phyloP scores from a whole-genome alignment of 2,888 invertebrate genomes.

The Deilephila porcellus region DNA sequence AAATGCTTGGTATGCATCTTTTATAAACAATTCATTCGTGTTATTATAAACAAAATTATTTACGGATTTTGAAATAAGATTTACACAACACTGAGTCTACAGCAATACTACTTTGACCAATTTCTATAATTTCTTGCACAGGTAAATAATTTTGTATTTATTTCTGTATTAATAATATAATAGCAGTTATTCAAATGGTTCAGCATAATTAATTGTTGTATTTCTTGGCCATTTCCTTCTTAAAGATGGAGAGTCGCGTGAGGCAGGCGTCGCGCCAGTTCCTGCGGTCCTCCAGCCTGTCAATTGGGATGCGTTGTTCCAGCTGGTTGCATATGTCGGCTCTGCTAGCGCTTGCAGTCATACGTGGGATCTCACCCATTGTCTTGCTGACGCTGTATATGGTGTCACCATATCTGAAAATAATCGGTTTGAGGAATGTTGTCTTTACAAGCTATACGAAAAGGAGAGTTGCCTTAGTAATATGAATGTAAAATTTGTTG shows the following conservation, averaged over 20 bases:
- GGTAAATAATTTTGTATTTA: too few relatives aligned
- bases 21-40: too few relatives aligned
- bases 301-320: conserved; percentile 89
- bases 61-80: too few relatives aligned
- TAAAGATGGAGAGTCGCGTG: conserved; percentile 91
- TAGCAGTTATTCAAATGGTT: too few relatives aligned
- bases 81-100: too few relatives aligned
- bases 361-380: conserved; percentile 90
- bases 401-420: conserved; percentile 82
- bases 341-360: conserved; percentile 86
- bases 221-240: conserved; percentile 87
- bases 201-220: conserved; percentile 49
- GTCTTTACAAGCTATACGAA: neutral
- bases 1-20: too few relatives aligned
- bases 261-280: conserved; percentile 94
- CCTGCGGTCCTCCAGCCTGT: conserved; percentile 89
- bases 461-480: too few relatives aligned
- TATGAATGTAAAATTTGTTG: too few relatives aligned
- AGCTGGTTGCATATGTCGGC: conserved; percentile 89
- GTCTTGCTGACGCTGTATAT: conserved; percentile 87
- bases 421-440: neutral
- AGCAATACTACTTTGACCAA: too few relatives aligned
- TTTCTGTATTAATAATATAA: too few relatives aligned
- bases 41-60: too few relatives aligned
- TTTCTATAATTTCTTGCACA: too few relatives aligned